Evolutionary conservation across 2,113 vertebrate genomes (phyloP).

Genomic region (Echinops telfairi): DNA sequence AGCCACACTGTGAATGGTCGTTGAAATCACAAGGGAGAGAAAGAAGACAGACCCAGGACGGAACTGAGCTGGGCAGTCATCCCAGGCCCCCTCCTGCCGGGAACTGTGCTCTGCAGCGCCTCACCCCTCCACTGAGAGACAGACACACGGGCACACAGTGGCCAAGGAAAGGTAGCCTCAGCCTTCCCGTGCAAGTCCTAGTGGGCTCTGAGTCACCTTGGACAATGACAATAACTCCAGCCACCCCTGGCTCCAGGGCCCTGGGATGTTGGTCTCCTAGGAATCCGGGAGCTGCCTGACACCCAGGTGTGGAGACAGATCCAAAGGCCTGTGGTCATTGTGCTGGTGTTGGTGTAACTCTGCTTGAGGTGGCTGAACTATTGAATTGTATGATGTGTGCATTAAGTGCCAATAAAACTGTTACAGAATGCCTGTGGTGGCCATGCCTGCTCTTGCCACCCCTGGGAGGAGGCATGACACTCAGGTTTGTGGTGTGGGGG

Average conservation of each 20-base stretch:
- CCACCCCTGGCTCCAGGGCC: not conserved
- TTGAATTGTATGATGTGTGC: no score
- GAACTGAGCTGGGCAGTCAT: not conserved
- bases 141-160: not conserved
- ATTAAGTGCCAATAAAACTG: no score
- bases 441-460: no score
- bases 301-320: not conserved
- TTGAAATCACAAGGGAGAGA: not conserved
- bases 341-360: no score
- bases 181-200: not conserved
- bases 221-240: not conserved
- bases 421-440: no score
- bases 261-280: not conserved
- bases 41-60: not conserved
- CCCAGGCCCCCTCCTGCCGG: not conserved
- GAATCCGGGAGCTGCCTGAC: not conserved
- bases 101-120: not conserved
- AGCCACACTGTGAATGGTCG: not conserved
- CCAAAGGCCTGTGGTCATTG: not conserved
- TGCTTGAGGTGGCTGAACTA: no score
- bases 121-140: not conserved
- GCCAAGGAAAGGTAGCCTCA: fast-evolving
- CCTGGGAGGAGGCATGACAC: no score
- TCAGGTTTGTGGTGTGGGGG: fast-evolving
- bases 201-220: not conserved